These are phyloP conservation scores for Aix galericulata DNA, from an alignment of 2,113 vertebrate species.

Conservation along the genomic window DNA sequence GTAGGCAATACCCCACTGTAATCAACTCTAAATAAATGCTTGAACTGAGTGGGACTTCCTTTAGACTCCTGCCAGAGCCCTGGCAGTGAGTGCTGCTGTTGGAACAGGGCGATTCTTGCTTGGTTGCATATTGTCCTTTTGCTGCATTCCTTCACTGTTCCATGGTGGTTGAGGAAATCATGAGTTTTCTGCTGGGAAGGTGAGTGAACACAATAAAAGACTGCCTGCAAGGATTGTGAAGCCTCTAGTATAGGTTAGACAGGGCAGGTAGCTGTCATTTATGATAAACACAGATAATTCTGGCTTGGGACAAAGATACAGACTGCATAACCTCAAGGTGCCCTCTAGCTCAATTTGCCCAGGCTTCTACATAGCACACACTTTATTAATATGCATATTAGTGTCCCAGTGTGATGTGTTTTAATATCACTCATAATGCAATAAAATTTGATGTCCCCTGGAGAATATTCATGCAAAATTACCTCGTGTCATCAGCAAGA, in stretches of 20 bases:
- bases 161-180: background rate
- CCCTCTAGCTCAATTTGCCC: background rate
- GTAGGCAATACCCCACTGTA: background rate
- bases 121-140: background rate
- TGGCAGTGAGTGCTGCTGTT: background rate
- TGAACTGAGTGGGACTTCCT: background rate
- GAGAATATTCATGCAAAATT: background rate
- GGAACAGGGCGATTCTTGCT: background rate
- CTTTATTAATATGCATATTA: background rate
- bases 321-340: background rate
- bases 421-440: background rate
- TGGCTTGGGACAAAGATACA: background rate
- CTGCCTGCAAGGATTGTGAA: background rate
- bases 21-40: background rate
- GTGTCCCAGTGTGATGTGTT: background rate
- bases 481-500: background rate
- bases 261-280: background rate
- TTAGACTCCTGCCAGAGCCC: background rate
- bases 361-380: background rate
- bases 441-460: background rate
- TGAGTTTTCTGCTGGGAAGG: background rate
- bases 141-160: background rate
- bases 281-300: background rate
- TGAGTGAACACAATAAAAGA: background rate
- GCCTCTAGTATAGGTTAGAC: background rate